phyloP scores from a whole-genome alignment of 2,797 vertebrate genomes.

The Phataginus tetradactyla region DNA sequence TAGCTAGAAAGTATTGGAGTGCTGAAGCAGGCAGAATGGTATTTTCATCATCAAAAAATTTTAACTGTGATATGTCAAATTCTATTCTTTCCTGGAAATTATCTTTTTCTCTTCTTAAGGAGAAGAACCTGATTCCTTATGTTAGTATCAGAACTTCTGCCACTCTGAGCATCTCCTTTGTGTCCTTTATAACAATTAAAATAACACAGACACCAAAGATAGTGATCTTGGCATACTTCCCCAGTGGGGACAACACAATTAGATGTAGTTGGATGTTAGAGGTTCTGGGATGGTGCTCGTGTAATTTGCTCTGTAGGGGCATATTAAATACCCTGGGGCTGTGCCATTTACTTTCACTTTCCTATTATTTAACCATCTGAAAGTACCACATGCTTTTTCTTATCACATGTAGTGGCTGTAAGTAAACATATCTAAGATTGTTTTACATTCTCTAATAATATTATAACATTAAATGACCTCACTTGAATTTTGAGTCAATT shows the following conservation, averaged over 20 bases:
- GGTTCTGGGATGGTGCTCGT: background rate
- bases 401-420: background rate
- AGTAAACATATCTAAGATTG: background rate
- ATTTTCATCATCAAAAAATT: background rate
- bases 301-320: background rate
- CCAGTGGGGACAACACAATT: background rate
- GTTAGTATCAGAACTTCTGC: background rate
- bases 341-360: background rate
- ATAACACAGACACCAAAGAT: background rate
- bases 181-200: background rate
- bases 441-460: conserved; percentile 29
- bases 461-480: background rate
- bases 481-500: conserved; percentile 40
- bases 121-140: background rate
- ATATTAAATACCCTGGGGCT: background rate
- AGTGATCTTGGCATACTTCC: background rate
- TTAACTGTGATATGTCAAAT: background rate
- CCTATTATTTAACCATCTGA: background rate
- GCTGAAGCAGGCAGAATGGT: background rate
- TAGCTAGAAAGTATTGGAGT: background rate
- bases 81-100: background rate
- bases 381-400: background rate
- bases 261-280: background rate
- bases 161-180: background rate
- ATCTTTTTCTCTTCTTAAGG: background rate